These are phyloP conservation scores for Lymantria dispar DNA, from an alignment of 2,888 invertebrate genomes.

Conservation along the genomic window DNA sequence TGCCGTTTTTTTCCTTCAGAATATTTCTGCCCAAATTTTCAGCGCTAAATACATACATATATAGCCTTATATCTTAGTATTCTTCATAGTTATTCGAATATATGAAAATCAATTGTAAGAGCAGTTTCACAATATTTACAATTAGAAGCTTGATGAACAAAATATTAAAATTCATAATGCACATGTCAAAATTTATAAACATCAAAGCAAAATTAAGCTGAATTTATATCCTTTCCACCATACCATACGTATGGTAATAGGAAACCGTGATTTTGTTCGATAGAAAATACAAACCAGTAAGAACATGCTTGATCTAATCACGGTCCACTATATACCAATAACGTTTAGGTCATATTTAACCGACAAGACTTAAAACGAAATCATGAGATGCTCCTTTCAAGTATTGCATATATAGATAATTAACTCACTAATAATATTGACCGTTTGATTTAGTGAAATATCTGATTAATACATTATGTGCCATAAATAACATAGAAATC, in stretches of 20 bases:
- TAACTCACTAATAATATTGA: too few species aligned
- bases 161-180: slow-evolving; percentile 46
- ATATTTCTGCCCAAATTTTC: slow-evolving; percentile 15
- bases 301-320: slow-evolving; percentile 12
- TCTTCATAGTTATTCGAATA: slow-evolving; percentile 36
- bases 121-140: slow-evolving; percentile 62
- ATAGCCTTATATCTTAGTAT: slow-evolving; percentile 31
- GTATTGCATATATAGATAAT: too few species aligned
- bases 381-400: too few species aligned
- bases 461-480: too few species aligned
- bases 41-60: slow-evolving; percentile 33
- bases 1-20: slow-evolving; percentile 3
- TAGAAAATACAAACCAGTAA: slow-evolving; percentile 1
- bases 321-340: slow-evolving; percentile 19
- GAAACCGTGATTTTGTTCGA: slow-evolving; percentile 21
- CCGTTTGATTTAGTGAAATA: too few species aligned
- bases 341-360: slow-evolving; percentile 32
- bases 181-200: slow-evolving; percentile 41
- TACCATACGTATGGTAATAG: slow-evolving; percentile 9
- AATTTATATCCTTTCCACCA: slow-evolving; percentile 50
- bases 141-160: slow-evolving; percentile 63
- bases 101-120: slow-evolving; percentile 41
- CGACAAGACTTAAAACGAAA: slow-evolving; percentile 27
- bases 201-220: slow-evolving; percentile 48
- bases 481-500: too few species aligned